phyloP scores from a whole-genome alignment of 2,113 vertebrate species.

The Petrocephalus zakoni region DNA sequence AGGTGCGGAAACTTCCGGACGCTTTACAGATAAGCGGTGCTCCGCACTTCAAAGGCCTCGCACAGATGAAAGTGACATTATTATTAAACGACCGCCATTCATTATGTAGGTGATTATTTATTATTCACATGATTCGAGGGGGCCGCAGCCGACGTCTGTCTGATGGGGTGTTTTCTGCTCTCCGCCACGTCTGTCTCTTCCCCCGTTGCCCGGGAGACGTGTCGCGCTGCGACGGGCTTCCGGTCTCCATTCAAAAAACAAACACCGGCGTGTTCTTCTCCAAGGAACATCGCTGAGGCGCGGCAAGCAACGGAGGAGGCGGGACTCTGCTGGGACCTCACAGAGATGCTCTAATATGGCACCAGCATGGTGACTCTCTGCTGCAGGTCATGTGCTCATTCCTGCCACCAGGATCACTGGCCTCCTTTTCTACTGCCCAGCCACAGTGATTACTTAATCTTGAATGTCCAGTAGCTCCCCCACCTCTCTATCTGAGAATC shows the following conservation, averaged over 20 bases:
- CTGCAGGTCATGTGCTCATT: not conserved
- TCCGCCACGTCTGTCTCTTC: not conserved
- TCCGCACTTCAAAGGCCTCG: not conserved
- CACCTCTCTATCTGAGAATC: not conserved
- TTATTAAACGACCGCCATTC: slow-evolving; percentile 2
- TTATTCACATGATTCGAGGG: not conserved
- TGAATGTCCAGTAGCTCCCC: not conserved
- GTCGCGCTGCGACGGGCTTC: not conserved
- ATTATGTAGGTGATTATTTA: slow-evolving; percentile 11
- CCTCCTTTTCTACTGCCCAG: not conserved
- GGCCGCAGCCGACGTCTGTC: no score
- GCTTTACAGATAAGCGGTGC: not conserved
- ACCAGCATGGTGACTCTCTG: not conserved
- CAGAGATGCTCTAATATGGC: not conserved
- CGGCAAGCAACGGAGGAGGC: not conserved
- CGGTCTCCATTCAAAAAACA: not conserved
- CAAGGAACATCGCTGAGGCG: not conserved
- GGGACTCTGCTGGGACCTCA: not conserved
- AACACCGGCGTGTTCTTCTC: not conserved
- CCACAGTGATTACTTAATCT: not conserved
- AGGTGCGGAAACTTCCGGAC: not conserved
- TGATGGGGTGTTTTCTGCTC: not conserved
- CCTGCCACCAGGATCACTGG: not conserved
- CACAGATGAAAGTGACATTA: not conserved
- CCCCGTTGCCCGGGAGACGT: not conserved